Evolutionary conservation across 1,140 invertebrate genomes (phyloP).

Genomic region (Littorina saxatilis): DNA sequence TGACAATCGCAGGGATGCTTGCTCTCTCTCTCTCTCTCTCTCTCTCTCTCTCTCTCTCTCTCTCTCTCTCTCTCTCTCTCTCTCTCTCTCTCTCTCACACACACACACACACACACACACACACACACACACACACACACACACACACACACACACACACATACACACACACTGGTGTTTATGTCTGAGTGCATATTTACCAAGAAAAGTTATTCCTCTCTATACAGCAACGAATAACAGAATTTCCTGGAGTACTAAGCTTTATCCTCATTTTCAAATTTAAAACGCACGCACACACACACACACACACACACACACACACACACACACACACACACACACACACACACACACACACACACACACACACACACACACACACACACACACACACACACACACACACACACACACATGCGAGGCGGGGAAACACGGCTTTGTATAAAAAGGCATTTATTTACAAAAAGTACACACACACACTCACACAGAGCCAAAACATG

Average conservation of each 20-base stretch:
- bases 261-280: background rate
- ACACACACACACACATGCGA: background rate
- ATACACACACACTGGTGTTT: too few species aligned
- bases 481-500: too few species aligned
- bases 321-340: background rate
- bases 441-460: too few species aligned
- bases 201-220: too few species aligned
- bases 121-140: too few species aligned
- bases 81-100: constrained; percentile 15
- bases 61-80: background rate
- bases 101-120: background rate
- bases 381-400: constrained; percentile 9
- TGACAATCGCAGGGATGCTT: too few species aligned
- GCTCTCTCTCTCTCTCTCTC: background rate
- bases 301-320: background rate
- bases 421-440: too few species aligned
- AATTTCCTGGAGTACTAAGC: too few species aligned
- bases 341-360: constrained; percentile 19
- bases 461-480: too few species aligned
- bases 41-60: constrained; percentile 18
- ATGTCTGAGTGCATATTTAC: too few species aligned
- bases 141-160: too few species aligned
- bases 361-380: constrained; percentile 30
- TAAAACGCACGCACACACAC: background rate
- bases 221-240: too few species aligned